Base-by-base conservation (phyloP, 1,140 invertebrate species). In the Pristionchus pacificus region DNA sequence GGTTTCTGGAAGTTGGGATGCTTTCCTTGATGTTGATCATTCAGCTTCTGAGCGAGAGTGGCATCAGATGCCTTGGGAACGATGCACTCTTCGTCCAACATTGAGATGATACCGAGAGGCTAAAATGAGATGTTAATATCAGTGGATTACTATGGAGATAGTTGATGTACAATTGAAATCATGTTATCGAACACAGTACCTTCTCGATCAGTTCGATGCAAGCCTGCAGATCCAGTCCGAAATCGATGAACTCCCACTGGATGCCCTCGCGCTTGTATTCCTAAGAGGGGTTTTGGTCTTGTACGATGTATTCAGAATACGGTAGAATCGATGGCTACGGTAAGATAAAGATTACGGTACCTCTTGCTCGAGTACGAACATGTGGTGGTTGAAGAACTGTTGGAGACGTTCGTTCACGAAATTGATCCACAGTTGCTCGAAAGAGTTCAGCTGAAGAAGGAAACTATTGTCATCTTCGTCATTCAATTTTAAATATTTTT, bases 11-110 rank as follows among this genome's bases (percentile, higher is more conserved):
- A 92, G 97, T 89, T 94, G 92, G 80, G 92, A 89, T 84, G 93
- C 87, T 98, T 98, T 86, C 95, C 95, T 88, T 98, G 90, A 88
- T 98, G 96, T 88, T 96, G 96, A 87, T 92, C 91, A 88, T 92
- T 96, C 89, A 98, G 88, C 87, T 98, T 98, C 84, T 96, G 93
- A 85, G 93, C 91, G 87, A 98, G 96, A 81, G 95, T 96, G 87
- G 91, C 91, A 86, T 98, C 96, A 77, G 93, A 93, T 83, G 96
- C 96, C 89, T 98, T 98, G 81, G 96, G 96, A 90, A 98, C 98
- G 92, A 98, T 98, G 92, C 93, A 97, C 88, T 98, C 95, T 91
- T 98, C 96, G 88, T 98, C 96, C 88, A 98, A 91, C 87, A 98
- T 98, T 87, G 96, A 98, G 84, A 98, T 89, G 89, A 98, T 96